Evolutionary conservation across 1,140 invertebrate genomes (phyloP).

Genomic region (Drosophila miranda): DNA sequence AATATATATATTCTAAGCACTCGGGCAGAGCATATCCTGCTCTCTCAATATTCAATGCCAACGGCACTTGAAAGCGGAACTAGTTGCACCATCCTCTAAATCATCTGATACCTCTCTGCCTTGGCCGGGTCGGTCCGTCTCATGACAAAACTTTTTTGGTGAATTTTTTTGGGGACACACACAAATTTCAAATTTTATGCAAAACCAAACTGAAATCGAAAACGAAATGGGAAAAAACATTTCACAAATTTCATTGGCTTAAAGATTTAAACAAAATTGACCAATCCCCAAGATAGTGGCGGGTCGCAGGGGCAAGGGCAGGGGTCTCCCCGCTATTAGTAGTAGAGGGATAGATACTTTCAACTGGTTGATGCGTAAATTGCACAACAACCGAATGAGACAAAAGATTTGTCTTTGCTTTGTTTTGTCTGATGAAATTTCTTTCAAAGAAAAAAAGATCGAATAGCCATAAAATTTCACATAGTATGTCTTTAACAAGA

Average conservation of each 20-base stretch:
- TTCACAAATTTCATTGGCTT: constrained; percentile 48
- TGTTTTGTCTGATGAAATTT: constrained; percentile 38
- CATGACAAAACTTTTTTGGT: constrained; percentile 12
- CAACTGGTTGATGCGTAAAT: constrained; percentile 33
- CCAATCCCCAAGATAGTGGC: constrained; percentile 26
- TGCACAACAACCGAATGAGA: constrained; percentile 49
- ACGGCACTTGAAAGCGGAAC: too few relatives aligned
- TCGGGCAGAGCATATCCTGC: too few relatives aligned
- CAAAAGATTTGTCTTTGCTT: constrained; percentile 29
- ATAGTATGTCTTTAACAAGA: constrained; percentile 15
- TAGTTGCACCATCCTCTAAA: too few relatives aligned
- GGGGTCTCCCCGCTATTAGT: too few relatives aligned
- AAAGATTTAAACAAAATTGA: constrained; percentile 48
- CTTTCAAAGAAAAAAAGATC: constrained; percentile 41
- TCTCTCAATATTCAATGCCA: too few relatives aligned
- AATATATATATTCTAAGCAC: too few relatives aligned
- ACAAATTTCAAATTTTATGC: constrained; percentile 69
- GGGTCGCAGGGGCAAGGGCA: too few relatives aligned
- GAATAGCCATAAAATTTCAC: constrained; percentile 42
- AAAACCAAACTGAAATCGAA: constrained; percentile 37
- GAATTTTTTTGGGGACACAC: constrained; percentile 13
- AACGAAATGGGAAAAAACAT: constrained; percentile 5
- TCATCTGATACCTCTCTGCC: too few relatives aligned
- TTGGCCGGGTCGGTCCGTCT: too few relatives aligned
- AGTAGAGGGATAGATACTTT: constrained; percentile 22